Evolutionary conservation across 2,888 invertebrate species (phyloP), one percentile per base, ranked within the genome.

Genomic region (Drosophila paranaensis): DNA sequence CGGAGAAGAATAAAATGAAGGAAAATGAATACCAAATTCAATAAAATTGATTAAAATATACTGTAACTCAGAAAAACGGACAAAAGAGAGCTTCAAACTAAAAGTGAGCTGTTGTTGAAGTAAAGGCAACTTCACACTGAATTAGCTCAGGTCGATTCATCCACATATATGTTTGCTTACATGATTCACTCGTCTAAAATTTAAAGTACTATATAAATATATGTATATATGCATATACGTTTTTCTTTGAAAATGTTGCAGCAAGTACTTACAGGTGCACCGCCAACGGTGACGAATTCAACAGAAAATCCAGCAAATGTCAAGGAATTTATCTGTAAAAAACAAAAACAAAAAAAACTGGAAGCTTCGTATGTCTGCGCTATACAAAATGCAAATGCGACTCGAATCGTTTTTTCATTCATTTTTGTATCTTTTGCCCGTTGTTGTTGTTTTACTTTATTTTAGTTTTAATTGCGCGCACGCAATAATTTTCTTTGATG

Each of bases 401-500:
- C 9, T 55, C 46, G n/a, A 13, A 10, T 46, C 45, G 27, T 67
- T 73, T 58, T 60, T 45, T 57, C n/a, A 46, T 78, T 54, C 51
- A 20, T 39, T 43, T 42, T 45, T 48, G 65, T n/a, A 55, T 43
- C 25, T 35, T 35, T 16, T 20, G 20, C 20, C 2, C 2, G 35
- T 11, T 25, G 20, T 39, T 39, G n/a, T 53, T 54, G 27, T 30
- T 27, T 27, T 25, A 88, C 81, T 82, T 88, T 86, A 86, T 84
- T 82, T 88, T 86, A 86, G 88, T 84, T 88, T 88, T 88, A 88
- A 87, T 85, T 85, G 89, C 68, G 84, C 78, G 81, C 86, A 82
- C 81, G 86, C 89, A 89, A 86, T 86, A 89, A 86, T 89, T 86
- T 89, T 88, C 88, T 81, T 79, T 89, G 88, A 86, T 86, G 85